These are phyloP conservation scores for Ridgeia piscesae DNA, from an alignment of 1,140 invertebrate genomes.

Conservation along the genomic window DNA sequence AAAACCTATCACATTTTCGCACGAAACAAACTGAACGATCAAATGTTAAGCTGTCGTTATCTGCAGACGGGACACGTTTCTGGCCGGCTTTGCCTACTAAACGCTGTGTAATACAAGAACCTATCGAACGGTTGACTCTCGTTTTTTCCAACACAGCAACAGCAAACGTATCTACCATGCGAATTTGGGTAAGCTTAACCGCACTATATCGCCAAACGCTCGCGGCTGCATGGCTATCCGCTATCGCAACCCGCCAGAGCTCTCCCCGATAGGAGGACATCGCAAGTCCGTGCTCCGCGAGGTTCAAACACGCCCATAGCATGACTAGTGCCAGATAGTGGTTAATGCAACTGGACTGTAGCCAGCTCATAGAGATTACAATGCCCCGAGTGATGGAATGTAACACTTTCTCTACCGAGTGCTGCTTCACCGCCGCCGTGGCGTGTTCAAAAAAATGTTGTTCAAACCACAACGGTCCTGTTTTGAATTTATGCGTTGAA, in stretches of 20 bases:
- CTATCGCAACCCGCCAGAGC: not conserved
- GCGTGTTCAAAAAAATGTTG: not conserved
- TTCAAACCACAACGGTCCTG: too few species aligned
- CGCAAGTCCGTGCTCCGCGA: not conserved
- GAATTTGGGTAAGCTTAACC: not conserved
- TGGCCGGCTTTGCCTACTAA: not conserved
- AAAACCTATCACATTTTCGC: too few species aligned
- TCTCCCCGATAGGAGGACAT: not conserved
- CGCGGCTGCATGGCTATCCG: too few species aligned
- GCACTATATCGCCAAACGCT: not conserved
- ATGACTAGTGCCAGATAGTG: not conserved
- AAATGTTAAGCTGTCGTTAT: not conserved
- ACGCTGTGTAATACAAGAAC: not conserved
- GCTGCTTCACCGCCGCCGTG: not conserved
- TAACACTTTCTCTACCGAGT: not conserved
- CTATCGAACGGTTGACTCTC: not conserved
- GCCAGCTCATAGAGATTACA: not conserved
- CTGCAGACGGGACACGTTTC: not conserved
- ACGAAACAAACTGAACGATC: not conserved
- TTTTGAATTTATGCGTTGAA: too few species aligned
- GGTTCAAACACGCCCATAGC: not conserved
- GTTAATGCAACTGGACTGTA: not conserved
- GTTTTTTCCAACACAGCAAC: not conserved
- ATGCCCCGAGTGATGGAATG: not conserved
- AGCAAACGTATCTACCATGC: not conserved